Base-by-base conservation (phyloP, 2,888 invertebrate genomes). In the Odontomyia ornata region DNA sequence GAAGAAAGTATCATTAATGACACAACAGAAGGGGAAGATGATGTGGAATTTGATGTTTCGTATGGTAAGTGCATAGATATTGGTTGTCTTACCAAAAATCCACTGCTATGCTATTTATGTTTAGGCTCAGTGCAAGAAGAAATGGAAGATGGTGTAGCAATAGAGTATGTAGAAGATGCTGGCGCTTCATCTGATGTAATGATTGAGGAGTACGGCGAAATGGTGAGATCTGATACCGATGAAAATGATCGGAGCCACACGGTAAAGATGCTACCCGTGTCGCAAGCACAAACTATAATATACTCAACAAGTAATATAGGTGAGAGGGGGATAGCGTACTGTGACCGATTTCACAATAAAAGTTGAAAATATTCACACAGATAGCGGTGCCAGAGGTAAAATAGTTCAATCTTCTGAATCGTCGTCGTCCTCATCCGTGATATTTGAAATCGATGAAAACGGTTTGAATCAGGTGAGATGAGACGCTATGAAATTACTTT, bases 101-200 rank as follows among this genome's bases (percentile, higher is more conserved):
- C 3, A 36, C 5, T 36, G 9, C 5, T 5, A 9, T 36, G 36
- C 9, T 36, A 36, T 36, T 36, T 5, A 36, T 36, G 3, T 36
- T 18, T 21, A 76, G 64, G 46, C 21, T 67, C 65, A n/a, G 46
- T 18, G 7, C 76, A 65, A 77, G 80, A 83, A 56, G 83, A 83
- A 60, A 80, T 83, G 76, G 83, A 83, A 76, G 83, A 83, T 69
- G 82, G 83, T 77, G 82, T 82, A 47, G 82, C 83, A 62, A 83
- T 83, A 27, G 83, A 83, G 79, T 83, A 83, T 78, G 82, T 83
- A 5, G 83, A 83, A 79, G 83, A 83, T 65, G 71, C 65, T 25
- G 69, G 69, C 4, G 52, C 75, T 60, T 78, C 76, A 43, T 78
- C 75, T 25, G 79, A 79, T n/a, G 77, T 57, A 7, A 67, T 72